Conservation (phyloP, 2,113 vertebrate species). For the Haemorhous mexicanus region DNA sequence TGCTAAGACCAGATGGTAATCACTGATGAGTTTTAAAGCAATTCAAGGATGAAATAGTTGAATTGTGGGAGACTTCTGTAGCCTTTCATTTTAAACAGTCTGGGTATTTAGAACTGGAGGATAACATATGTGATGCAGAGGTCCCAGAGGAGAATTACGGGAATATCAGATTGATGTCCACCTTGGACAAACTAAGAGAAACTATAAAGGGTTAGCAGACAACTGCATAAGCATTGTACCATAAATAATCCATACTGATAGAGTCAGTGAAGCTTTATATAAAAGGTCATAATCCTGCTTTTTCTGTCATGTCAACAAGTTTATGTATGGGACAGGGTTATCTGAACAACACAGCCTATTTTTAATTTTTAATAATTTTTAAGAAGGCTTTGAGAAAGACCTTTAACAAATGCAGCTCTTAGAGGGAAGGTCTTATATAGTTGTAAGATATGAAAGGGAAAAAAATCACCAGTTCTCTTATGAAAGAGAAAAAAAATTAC, state of each 20-base stretch:
- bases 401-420: not conserved
- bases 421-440: not conserved
- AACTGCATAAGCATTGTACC: not conserved
- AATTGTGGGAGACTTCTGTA: not conserved
- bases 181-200: not conserved
- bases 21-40: conserved; percentile 11
- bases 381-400: not conserved
- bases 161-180: not conserved
- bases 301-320: not conserved
- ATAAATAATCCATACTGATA: not conserved
- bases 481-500: not conserved
- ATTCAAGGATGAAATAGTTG: not conserved
- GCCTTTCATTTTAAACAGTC: not conserved
- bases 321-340: not conserved
- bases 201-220: not conserved
- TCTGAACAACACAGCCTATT: not conserved
- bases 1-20: conserved; percentile 41
- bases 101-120: not conserved
- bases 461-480: not conserved
- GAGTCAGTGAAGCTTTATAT: not conserved
- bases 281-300: not conserved
- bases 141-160: not conserved
- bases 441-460: not conserved
- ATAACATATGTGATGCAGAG: not conserved
- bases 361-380: too few relatives aligned